Evolutionary conservation across 2,888 invertebrate genomes (phyloP), one percentile per base, ranked within the genome.

Genomic region (Cheilosia grossa): DNA sequence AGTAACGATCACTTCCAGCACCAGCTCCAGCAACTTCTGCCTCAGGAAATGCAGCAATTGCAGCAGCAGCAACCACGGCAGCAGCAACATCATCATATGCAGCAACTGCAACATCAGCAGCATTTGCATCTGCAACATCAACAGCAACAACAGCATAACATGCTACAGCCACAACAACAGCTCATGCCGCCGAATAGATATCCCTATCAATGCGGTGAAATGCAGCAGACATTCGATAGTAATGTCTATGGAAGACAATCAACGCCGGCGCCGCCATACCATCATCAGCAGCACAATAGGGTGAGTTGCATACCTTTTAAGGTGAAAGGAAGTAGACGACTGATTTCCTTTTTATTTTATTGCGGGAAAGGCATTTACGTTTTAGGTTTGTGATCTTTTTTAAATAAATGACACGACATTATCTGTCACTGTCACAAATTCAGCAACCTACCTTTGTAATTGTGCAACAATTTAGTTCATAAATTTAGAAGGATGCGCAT

Each of bases 241-340:
- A 85, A 64, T 72, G 67, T 81, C 61, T 85, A 81, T 19, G 85
- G 47, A 63, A 21, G 33, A 75, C 67, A 75, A 77, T 69, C 81
- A 81, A 67, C 75, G 47, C 64, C 80, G 81, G 74, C 85, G 82
- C 78, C 82, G 81, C 81, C 81, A 67, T 85, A 77, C 24, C 74
- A 80, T 53, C 70, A 85, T 63, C 85, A 85, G 21, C 66, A 81
- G 54, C 70, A 83, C 58, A 69, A 61, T 75, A 59, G 85, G 72
- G 85, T 85, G 47, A 81, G 85, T 74, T 10, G 19, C 19, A 27
- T 13, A 51, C 13, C 13, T 51, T 67, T 51, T 13, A 61, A 80
- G 61, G 49, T 59, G 51, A 51, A 47, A 33, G 21, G 47, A 47
- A 47, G 19, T 47, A 5, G 7, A 17, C 17, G 47, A 47, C 3